Conservation (phyloP, 2,797 vertebrate genomes). For the Manis pentadactyla region DNA sequence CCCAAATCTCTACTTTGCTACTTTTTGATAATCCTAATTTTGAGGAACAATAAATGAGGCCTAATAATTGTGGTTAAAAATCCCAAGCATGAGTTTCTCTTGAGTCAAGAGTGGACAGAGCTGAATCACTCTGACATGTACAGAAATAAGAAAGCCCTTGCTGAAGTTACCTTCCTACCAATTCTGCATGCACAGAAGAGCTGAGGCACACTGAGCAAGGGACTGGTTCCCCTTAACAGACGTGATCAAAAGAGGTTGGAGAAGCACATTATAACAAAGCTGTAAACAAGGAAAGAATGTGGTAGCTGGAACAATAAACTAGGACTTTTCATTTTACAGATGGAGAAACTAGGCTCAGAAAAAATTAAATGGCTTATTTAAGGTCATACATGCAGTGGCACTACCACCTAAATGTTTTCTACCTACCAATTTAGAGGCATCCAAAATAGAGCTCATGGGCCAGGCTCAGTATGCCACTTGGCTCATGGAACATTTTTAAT, state of each 20-base stretch:
- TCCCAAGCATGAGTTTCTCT: not conserved
- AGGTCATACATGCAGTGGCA: not conserved
- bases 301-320: not conserved
- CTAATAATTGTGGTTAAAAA: not conserved
- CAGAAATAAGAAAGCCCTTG: not conserved
- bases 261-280: not conserved
- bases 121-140: not conserved
- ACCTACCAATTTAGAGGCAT: slow-evolving; percentile 6
- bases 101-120: not conserved
- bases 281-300: not conserved
- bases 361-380: not conserved
- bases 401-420: slow-evolving; percentile 1
- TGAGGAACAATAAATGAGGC: not conserved
- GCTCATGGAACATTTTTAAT: slow-evolving; percentile 51
- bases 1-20: not conserved
- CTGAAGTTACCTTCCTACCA: not conserved
- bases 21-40: not conserved
- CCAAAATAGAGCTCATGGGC: not conserved
- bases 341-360: not conserved
- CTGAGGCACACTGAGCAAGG: not conserved
- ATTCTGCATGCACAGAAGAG: not conserved
- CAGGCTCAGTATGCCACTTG: slow-evolving; percentile 23
- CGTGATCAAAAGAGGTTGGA: not conserved
- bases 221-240: not conserved
- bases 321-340: not conserved